These are phyloP conservation scores for Drosophila atripex DNA, from an alignment of 2,888 invertebrate genomes.

Conservation along the genomic window DNA sequence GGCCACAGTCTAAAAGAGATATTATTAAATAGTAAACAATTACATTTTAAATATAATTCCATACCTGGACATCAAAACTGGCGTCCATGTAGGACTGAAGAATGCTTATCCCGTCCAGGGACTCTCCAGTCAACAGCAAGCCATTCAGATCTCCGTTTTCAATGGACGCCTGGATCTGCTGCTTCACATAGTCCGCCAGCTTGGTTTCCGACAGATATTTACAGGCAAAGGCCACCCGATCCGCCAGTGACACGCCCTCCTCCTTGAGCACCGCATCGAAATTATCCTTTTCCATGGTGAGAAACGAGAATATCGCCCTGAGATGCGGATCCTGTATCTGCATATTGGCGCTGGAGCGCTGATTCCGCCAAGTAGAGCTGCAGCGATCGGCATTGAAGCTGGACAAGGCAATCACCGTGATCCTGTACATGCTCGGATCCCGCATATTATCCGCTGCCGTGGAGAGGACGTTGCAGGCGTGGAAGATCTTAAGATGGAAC, in stretches of 20 bases:
- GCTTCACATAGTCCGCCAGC: slow-evolving; percentile 91
- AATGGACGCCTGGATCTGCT: slow-evolving; percentile 88
- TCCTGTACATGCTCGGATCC: slow-evolving; percentile 82
- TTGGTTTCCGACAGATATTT: slow-evolving; percentile 92
- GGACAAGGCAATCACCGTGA: slow-evolving; percentile 90
- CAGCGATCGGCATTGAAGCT: slow-evolving; percentile 94
- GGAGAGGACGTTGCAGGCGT: slow-evolving; percentile 93
- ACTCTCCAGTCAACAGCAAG: slow-evolving; percentile 92
- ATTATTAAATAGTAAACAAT: not conserved
- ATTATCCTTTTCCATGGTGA: slow-evolving; percentile 91
- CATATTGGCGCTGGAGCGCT: slow-evolving; percentile 89
- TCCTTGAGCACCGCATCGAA: slow-evolving; percentile 93
- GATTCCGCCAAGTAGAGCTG: slow-evolving; percentile 89
- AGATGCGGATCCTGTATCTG: slow-evolving; percentile 95
- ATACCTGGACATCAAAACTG: slow-evolving; percentile 40
- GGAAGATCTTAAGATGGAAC: slow-evolving; percentile 93
- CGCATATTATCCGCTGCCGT: slow-evolving; percentile 86
- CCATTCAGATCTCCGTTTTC: slow-evolving; percentile 93
- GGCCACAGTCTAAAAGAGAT: slow-evolving; percentile 90
- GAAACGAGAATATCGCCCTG: slow-evolving; percentile 94
- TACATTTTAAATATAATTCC: not conserved
- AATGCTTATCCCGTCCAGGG: slow-evolving; percentile 90
- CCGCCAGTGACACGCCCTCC: slow-evolving; percentile 92
- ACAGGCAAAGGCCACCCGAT: slow-evolving; percentile 95
- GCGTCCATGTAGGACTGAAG: slow-evolving; percentile 85